A percentile compares a stretch with the other conserved stretches of the same genome.
These are phyloP conservation scores for Drosophila tristis DNA, from an alignment of 1,140 invertebrate genomes.

Conservation along the genomic window DNA sequence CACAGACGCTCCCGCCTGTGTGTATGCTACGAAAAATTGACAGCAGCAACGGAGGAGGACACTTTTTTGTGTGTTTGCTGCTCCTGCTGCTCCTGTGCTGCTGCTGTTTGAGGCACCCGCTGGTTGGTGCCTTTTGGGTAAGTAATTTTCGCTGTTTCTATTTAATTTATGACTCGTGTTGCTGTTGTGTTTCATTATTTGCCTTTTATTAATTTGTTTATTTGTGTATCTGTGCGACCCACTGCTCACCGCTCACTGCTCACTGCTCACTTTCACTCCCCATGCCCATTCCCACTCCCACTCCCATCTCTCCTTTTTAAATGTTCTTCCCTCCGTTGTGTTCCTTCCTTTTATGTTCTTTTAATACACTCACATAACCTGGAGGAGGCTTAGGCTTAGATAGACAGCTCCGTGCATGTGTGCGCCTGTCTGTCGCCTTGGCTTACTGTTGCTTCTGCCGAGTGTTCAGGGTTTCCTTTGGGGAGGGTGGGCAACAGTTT, in stretches of 20 bases:
- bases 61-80: slow-evolving; percentile 42
- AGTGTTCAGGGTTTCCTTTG: slow-evolving; percentile 2
- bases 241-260: slow-evolving; percentile 16
- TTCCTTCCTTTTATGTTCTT: slow-evolving; percentile 55
- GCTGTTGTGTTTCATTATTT: slow-evolving; percentile 70
- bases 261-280: slow-evolving; percentile 43
- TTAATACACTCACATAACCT: slow-evolving; percentile 64
- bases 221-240: slow-evolving; percentile 57
- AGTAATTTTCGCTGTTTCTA: slow-evolving; percentile 81
- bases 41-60: slow-evolving; percentile 67
- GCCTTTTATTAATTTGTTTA: slow-evolving; percentile 82
- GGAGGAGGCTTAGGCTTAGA: slow-evolving; percentile 32
- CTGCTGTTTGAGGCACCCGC: slow-evolving; percentile 13
- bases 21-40: slow-evolving; percentile 82
- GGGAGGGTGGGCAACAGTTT: slow-evolving; percentile 46
- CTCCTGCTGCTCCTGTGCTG: slow-evolving; percentile 4
- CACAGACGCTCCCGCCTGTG: slow-evolving; percentile 51
- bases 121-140: slow-evolving; percentile 49
- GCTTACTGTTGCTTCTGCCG: slow-evolving; percentile 63
- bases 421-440: slow-evolving; percentile 39
- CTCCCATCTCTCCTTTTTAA: slow-evolving; percentile 31
- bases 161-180: slow-evolving; percentile 81
- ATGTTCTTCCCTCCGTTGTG: slow-evolving; percentile 14
- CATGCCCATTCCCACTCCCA: background rate
- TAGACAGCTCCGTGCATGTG: slow-evolving; percentile 53